A percentile compares a stretch with the other conserved stretches of the same genome.
Conservation (phyloP, 1,140 invertebrate species). For the Whitmania pigra region DNA sequence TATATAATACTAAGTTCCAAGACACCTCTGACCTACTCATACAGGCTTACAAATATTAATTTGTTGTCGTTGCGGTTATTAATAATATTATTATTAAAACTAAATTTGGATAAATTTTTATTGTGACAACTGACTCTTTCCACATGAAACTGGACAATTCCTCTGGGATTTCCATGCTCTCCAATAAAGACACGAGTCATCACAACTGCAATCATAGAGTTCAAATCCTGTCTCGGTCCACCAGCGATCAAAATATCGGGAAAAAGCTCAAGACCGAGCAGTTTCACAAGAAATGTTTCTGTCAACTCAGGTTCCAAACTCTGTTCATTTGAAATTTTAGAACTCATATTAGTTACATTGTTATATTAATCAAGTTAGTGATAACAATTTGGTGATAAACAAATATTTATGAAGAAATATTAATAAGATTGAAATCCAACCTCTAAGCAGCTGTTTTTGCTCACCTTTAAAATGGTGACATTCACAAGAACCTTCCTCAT, state of each 20-base stretch:
- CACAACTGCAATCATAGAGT: slow-evolving; percentile 28
- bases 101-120: too few species aligned
- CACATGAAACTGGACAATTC: slow-evolving; percentile 37
- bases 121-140: slow-evolving; percentile 30
- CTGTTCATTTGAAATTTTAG: slow-evolving; percentile 24
- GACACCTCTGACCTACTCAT: too few species aligned
- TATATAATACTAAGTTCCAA: too few species aligned
- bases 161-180: slow-evolving; percentile 39
- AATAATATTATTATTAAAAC: too few species aligned
- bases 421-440: too few species aligned
- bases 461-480: slow-evolving; percentile 36
- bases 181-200: slow-evolving; percentile 31
- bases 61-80: too few species aligned
- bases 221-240: slow-evolving; percentile 32
- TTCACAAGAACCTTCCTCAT: slow-evolving; percentile 29
- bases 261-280: slow-evolving; percentile 32
- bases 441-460: too few species aligned
- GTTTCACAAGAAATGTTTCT: slow-evolving; percentile 37
- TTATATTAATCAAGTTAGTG: too few species aligned
- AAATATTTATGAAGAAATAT: too few species aligned
- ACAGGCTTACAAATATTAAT: too few species aligned
- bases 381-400: too few species aligned
- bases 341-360: too few species aligned
- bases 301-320: slow-evolving; percentile 34
- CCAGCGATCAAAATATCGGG: slow-evolving; percentile 23